These are phyloP conservation scores for Glaucidium brasilianum DNA, from an alignment of 2,113 vertebrate species.

Conservation along the genomic window DNA sequence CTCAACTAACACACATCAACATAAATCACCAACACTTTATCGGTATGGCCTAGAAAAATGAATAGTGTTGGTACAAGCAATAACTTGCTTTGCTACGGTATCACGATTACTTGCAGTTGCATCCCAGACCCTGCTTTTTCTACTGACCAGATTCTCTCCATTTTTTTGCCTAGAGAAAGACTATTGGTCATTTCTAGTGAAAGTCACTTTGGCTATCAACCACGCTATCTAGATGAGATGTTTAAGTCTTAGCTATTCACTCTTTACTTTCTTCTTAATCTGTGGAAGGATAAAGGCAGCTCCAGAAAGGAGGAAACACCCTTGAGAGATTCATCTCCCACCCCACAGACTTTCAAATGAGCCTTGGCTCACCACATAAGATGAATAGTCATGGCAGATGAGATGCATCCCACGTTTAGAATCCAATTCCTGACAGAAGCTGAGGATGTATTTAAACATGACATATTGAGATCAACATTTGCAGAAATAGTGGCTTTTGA, in stretches of 20 bases:
- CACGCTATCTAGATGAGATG: neutral
- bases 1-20: neutral
- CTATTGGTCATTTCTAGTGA: neutral
- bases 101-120: neutral
- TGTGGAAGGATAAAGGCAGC: neutral
- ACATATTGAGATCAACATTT: neutral
- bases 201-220: neutral
- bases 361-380: neutral
- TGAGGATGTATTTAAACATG: neutral
- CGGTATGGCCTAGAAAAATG: neutral
- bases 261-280: neutral
- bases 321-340: neutral
- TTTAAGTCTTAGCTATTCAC: neutral
- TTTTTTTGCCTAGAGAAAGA: neutral
- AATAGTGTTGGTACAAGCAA: neutral
- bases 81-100: neutral
- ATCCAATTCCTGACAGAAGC: neutral
- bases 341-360: neutral
- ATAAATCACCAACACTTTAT: neutral
- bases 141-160: neutral
- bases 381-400: neutral
- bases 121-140: neutral
- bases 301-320: neutral
- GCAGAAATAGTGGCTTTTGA: neutral
- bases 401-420: neutral